Percentiles rank a stretch among this genome's conserved stretches.
Conservation (phyloP, 2,888 invertebrate species). For the Chromoteleia sp. region DNA sequence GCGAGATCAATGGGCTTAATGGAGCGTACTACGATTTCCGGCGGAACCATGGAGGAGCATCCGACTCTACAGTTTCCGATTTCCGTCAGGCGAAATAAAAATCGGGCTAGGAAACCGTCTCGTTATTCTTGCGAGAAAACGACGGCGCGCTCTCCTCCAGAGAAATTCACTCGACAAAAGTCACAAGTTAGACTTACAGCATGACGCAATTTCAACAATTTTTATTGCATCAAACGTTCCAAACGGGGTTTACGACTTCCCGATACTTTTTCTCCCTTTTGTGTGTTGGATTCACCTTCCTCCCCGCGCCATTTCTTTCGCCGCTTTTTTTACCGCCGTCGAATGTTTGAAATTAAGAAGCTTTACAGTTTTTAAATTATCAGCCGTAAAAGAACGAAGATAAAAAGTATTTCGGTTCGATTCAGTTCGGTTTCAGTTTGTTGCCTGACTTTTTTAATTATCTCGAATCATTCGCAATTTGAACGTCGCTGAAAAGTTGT, state of each 20-base stretch:
- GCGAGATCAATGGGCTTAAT: constrained; percentile 72
- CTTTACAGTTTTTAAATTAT: constrained; percentile 50
- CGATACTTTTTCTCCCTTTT: constrained; percentile 50
- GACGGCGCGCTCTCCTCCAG: constrained; percentile 38
- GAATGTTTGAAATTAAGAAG: constrained; percentile 45
- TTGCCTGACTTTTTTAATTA: constrained; percentile 22
- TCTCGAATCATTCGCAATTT: constrained; percentile 21
- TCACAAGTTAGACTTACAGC: constrained; percentile 65
- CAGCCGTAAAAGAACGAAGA: constrained; percentile 14
- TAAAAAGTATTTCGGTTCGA: constrained; percentile 27
- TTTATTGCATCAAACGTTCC: constrained; percentile 66
- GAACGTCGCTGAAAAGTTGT: constrained; percentile 1
- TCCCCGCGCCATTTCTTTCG: constrained; percentile 4
- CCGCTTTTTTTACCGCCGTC: constrained; percentile 7
- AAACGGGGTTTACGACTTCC: constrained; percentile 68
- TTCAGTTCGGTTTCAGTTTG: constrained; percentile 3
- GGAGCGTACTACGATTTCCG: constrained; percentile 72
- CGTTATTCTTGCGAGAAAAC: constrained; percentile 70
- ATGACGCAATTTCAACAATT: constrained; percentile 66
- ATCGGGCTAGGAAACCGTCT: constrained; percentile 69
- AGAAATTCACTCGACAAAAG: constrained; percentile 64
- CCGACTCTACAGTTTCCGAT: constrained; percentile 72
- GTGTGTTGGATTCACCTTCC: not conserved
- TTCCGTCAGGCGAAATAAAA: constrained; percentile 72
- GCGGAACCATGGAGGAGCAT: constrained; percentile 70